Base-by-base conservation (phyloP, 2,797 vertebrate species). In the Sandelia bainsii region DNA sequence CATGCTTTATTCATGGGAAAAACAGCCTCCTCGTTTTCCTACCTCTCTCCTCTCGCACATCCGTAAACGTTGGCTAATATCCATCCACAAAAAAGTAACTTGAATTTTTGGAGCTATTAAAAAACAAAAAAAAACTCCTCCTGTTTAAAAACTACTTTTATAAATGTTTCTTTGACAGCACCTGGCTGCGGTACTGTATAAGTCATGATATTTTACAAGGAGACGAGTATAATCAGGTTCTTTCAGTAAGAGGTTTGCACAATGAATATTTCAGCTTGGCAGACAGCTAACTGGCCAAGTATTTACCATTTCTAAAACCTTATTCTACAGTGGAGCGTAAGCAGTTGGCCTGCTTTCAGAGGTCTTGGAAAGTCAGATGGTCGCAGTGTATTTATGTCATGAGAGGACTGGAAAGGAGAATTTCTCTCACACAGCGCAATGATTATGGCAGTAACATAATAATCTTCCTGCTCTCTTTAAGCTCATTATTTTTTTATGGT, bases 371-470 rank as follows among this genome's bases (percentile, higher is more conserved):
- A 81, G 83, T 89, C 80, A 82, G 72, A 77, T 67, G 22, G 58
- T 72, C 29, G 69, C 59, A 65, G 49, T 51, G 45, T 87, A 77
- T 88, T 82, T 79, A 67, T 90, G 79, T 86, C 84, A 75, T 22
- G 56, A 82, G 66, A 65, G 83, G 81, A 89, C 82, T 81, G 78
- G 63, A 83, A 56, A 3, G 25, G 49, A 52, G 80, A 81, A 88
- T 92, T 90, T 90, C 77, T 85, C 77, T 85, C 79, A 83, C 80
- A 70, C 83, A 85, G 81, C 86, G 12, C 74, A 72, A 79, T 75
- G 83, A 90, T 87, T 88, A 84, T 75, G 79, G 77, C 88, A 89
- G 86, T 88, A 91, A 87, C 84, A 86, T 79, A 63, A 88, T 88
- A 91, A 90, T 90, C 87, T 90, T 50, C 62, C 63, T 32, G n/a